Conservation (phyloP, 1,140 invertebrate genomes). For the Lethrus apterus region DNA sequence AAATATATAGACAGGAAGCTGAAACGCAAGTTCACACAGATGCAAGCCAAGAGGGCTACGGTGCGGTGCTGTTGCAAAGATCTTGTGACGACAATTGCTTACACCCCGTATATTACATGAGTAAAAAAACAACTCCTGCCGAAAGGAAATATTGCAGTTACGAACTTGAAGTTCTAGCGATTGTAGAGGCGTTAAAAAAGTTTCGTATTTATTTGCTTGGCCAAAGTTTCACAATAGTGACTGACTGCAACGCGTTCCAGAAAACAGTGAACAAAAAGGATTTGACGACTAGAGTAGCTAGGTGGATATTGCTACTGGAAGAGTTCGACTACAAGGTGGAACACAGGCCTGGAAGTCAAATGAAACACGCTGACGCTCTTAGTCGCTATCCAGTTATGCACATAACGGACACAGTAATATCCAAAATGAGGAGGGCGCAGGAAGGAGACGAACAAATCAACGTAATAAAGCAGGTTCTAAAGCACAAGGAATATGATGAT, state of each 20-base stretch:
- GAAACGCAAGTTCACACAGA: conserved; percentile 22
- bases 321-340: conserved; percentile 10
- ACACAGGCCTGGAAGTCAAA: conserved; percentile 9
- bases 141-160: conserved; percentile 35
- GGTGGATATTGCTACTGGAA: conserved; percentile 5
- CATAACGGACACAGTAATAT: too few species aligned
- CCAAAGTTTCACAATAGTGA: conserved; percentile 28
- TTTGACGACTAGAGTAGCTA: conserved; percentile 1
- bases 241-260: conserved; percentile 9
- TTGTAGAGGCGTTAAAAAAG: conserved; percentile 28
- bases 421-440: too few species aligned
- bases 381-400: background rate
- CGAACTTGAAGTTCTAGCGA: too few species aligned
- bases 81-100: conserved; percentile 2
- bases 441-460: conserved; percentile 21
- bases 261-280: conserved; percentile 2
- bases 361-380: conserved; percentile 10
- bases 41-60: conserved; percentile 17
- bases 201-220: conserved; percentile 37
- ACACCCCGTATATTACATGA: conserved; percentile 19
- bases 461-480: conserved; percentile 22
- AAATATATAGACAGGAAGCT: conserved; percentile 18
- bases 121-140: conserved; percentile 11
- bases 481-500: conserved; percentile 23
- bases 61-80: conserved; percentile 16